These are phyloP conservation scores for Andricus quercusramuli DNA, from an alignment of 2,888 invertebrate genomes.

Conservation along the genomic window DNA sequence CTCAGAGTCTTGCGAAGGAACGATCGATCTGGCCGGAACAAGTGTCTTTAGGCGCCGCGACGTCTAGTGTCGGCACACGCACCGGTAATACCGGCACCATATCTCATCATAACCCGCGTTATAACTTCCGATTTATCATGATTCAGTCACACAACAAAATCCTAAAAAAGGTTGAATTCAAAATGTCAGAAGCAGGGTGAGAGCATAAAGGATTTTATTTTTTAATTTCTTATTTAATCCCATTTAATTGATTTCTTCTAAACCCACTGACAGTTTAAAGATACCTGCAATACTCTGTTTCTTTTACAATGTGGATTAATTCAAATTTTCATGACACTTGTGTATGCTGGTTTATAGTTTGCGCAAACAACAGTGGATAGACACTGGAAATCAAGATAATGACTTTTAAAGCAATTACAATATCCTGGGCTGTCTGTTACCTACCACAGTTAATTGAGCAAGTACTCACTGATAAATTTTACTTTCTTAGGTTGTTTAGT, in stretches of 20 bases:
- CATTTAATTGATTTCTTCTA: neutral
- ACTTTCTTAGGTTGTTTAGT: constrained; percentile 94
- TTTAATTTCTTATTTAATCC: neutral
- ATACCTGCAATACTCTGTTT: neutral
- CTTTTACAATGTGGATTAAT: too few species aligned
- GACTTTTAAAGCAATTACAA: constrained; percentile 33
- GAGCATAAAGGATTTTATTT: neutral
- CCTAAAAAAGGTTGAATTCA: neutral
- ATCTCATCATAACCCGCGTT: neutral
- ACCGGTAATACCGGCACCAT: constrained; percentile 30
- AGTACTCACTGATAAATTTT: constrained; percentile 93
- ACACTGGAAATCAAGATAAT: neutral
- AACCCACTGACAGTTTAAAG: too few species aligned
- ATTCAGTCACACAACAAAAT: neutral
- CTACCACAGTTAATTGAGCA: constrained; percentile 2
- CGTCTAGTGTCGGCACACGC: constrained; percentile 72
- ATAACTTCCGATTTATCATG: constrained; percentile 6
- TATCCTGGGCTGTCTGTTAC: constrained; percentile 2
- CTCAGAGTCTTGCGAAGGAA: constrained; percentile 69
- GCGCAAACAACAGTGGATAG: too few species aligned
- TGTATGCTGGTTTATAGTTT: neutral
- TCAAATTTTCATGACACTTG: too few species aligned
- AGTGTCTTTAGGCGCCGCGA: constrained; percentile 76
- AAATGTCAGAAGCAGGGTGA: too few species aligned
- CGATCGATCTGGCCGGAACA: constrained; percentile 75